These are phyloP conservation scores for Tenthredo mesomela DNA, from an alignment of 2,888 invertebrate species.

Conservation along the genomic window DNA sequence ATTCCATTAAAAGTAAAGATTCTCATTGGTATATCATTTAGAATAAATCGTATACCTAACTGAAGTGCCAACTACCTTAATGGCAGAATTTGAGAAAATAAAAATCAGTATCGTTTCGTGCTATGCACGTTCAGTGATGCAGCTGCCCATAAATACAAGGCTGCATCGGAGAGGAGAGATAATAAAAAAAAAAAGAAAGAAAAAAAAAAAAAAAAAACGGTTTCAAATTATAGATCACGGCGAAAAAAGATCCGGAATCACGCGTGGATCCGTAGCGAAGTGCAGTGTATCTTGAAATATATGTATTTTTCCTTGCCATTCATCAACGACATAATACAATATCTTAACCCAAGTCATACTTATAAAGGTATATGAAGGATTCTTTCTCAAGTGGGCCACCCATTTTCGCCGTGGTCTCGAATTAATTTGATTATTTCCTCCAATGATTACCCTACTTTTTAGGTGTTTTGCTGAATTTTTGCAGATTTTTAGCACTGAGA, in stretches of 20 bases:
- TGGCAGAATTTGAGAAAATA: neutral
- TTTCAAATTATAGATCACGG: constrained; percentile 40
- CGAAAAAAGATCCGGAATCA: constrained; percentile 38
- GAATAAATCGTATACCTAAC: neutral
- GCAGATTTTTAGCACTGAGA: too few relatives aligned
- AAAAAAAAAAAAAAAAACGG: too few relatives aligned
- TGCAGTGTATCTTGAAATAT: neutral
- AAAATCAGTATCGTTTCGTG: constrained; percentile 27
- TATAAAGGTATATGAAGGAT: too few relatives aligned
- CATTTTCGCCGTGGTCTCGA: too few relatives aligned
- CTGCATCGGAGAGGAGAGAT: neutral
- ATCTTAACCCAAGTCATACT: neutral
- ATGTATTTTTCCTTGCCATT: neutral
- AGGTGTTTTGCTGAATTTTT: too few relatives aligned
- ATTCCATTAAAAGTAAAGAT: neutral
- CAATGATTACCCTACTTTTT: too few relatives aligned
- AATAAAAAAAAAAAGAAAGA: neutral
- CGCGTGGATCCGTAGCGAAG: constrained; percentile 31
- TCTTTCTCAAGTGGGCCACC: too few relatives aligned
- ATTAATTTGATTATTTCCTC: too few relatives aligned
- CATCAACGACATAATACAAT: neutral
- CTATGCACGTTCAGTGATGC: constrained; percentile 32
- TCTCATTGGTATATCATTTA: constrained; percentile 2
- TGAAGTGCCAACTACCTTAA: constrained; percentile 15
- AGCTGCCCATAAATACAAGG: constrained; percentile 41